Base-by-base conservation (phyloP, 2,888 invertebrate species). In the Dorcus parallelipipedus region DNA sequence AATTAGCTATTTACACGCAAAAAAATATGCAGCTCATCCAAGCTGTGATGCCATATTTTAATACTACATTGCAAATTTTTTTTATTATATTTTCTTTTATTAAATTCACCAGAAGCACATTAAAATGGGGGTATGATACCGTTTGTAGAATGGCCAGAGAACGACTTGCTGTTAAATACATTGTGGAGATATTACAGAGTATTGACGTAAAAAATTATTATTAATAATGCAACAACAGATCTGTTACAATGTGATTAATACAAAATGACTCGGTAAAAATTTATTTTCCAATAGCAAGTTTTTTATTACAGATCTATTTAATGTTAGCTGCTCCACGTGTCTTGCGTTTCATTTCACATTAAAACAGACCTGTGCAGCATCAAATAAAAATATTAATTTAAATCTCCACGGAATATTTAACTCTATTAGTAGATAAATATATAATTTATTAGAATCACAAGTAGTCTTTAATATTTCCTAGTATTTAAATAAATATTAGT, bases 401-500 rank as follows among this genome's bases (percentile, higher is more conserved):
- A 2, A 45, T 20, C 45, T 45, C 45, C 45, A 45, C 45, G 23
- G 23, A 2, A 9, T 10, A 45, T 45, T 20, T 17, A 45, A 45
- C 17, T 9, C 9, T 45, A 23, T 45, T 9, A 20, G 45, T 23
- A 20, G 23, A 20, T 17, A 20, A 45, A 45, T 9, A 23, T 9
- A 17, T 20, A 20, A 45, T 45, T 45, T 23, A 45, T 45, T 45
- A 52, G 48, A 52, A 45, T 9, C 40, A 50, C 33, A 57, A 52
- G 56, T 47, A 52, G 10, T 48, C 43, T 38, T 52, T 45, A 45
- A 51, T 56, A 56, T 45, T 56, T 56, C 14, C 40, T 41, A 57
- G 52, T 52, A 52, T 57, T 48, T 52, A 60, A 60, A 55, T 60
- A 63, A 60, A 61, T 61, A 67, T 67, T 65, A 66, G 65, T 66